phyloP scores from a whole-genome alignment of 2,113 vertebrate species.

The Poecilia latipinna region DNA sequence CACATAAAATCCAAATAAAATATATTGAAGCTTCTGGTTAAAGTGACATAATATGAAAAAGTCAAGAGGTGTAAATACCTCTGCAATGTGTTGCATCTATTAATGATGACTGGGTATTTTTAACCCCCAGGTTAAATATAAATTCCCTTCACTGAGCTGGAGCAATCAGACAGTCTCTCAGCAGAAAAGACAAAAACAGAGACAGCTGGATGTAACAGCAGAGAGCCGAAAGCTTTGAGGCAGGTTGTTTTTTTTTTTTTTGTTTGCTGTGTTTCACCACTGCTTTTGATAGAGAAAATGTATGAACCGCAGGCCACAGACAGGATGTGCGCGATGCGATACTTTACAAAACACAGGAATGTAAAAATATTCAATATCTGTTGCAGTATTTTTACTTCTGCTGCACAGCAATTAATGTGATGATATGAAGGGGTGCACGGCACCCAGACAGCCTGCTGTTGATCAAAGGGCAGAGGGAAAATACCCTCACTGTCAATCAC shows the following conservation, averaged over 20 bases:
- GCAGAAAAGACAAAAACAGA: slow-evolving; percentile 38
- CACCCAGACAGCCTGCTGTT: slow-evolving; percentile 27
- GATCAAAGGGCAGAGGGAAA: slow-evolving; percentile 34
- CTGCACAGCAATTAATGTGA: neutral
- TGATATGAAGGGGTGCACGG: slow-evolving; percentile 3
- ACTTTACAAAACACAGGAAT: neutral
- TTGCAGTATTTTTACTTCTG: neutral
- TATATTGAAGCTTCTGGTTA: neutral
- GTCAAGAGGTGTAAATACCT: neutral
- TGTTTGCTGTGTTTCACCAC: neutral
- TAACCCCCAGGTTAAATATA: neutral
- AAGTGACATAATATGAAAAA: neutral
- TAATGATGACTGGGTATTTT: neutral
- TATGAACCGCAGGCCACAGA: slow-evolving; percentile 16
- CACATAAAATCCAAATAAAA: neutral
- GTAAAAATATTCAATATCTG: neutral
- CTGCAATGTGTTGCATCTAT: neutral
- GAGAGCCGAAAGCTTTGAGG: slow-evolving; percentile 32
- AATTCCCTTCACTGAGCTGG: slow-evolving; percentile 1
- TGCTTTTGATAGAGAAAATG: slow-evolving; percentile 23
- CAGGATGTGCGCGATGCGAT: slow-evolving; percentile 5
- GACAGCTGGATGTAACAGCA: slow-evolving; percentile 23
- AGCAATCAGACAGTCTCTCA: slow-evolving; percentile 21
- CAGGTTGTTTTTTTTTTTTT: slow-evolving; percentile 27
- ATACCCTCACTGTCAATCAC: slow-evolving; percentile 1